phyloP scores from a whole-genome alignment of 1,140 invertebrate species.

The Acromyrmex charruanus region DNA sequence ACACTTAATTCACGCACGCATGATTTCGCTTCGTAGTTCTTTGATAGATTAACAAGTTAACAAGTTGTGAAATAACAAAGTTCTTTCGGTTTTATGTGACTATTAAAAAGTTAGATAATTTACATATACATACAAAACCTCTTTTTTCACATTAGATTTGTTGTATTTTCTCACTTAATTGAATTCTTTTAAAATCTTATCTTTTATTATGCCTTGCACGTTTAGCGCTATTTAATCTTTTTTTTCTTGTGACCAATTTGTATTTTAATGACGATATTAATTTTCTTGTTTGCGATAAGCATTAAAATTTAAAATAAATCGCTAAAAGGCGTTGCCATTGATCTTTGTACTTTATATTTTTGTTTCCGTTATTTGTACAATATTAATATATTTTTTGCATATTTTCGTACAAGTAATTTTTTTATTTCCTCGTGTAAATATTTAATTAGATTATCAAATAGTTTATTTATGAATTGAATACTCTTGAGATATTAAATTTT shows the following conservation, averaged over 20 bases:
- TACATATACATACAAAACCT: not conserved
- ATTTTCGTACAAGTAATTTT: conserved; percentile 14
- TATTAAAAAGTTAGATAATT: not conserved
- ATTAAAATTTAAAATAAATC: not conserved
- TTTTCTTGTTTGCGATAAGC: not conserved
- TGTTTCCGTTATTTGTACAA: too few relatives aligned
- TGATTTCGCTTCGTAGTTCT: not conserved
- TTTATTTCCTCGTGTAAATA: not conserved
- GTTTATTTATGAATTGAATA: not conserved
- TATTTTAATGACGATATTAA: not conserved
- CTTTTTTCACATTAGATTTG: not conserved
- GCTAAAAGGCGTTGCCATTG: not conserved
- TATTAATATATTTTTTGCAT: not conserved
- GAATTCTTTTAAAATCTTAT: not conserved
- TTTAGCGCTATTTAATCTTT: too few relatives aligned
- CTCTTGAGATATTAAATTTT: not conserved
- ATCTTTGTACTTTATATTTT: not conserved
- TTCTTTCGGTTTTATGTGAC: not conserved
- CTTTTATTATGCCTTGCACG: not conserved
- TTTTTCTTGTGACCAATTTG: not conserved
- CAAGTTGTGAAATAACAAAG: not conserved
- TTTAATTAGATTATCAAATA: not conserved
- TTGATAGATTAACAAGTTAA: not conserved
- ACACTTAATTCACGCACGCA: not conserved
- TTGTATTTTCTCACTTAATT: not conserved